A percentile compares a stretch with the other conserved stretches of the same genome.
phyloP scores from a whole-genome alignment of 2,797 vertebrate genomes.

The Pangasius larnaudii region DNA sequence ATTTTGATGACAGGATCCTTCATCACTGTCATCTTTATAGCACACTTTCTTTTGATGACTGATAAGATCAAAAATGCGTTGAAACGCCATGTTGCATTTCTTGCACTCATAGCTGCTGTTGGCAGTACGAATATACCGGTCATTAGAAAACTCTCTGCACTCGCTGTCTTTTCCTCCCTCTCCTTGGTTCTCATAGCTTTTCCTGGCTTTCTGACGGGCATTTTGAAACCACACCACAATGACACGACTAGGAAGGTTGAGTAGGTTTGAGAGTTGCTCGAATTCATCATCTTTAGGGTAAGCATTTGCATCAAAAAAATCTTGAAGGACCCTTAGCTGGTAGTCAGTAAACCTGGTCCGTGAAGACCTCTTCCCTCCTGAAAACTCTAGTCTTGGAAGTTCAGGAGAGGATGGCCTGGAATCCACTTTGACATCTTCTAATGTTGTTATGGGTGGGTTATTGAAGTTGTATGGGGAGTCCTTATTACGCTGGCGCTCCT shows the following conservation, averaged over 20 bases:
- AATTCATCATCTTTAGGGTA: constrained; percentile 99
- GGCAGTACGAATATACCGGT: constrained; percentile 84
- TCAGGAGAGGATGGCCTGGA: constrained; percentile 85
- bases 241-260: constrained; percentile 91
- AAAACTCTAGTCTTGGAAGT: constrained; percentile 84
- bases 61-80: constrained; percentile 87
- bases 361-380: constrained; percentile 90
- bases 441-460: constrained; percentile 91
- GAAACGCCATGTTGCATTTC: constrained; percentile 86
- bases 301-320: constrained; percentile 95
- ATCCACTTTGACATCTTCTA: constrained; percentile 90
- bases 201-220: constrained; percentile 94
- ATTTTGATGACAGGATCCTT: constrained; percentile 86
- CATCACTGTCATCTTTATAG: constrained; percentile 89
- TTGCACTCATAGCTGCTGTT: constrained; percentile 89
- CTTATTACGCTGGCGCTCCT: constrained; percentile 97
- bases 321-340: constrained; percentile 92
- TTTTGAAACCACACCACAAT: constrained; percentile 99
- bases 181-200: constrained; percentile 92
- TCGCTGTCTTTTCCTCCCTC: constrained; percentile 84
- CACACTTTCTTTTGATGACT: constrained; percentile 88
- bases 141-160: constrained; percentile 81
- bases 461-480: constrained; percentile 99
- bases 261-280: constrained; percentile 89
- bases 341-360: constrained; percentile 95